phyloP scores from a whole-genome alignment of 1,140 invertebrate species.

The Laodelphax striatellus region DNA sequence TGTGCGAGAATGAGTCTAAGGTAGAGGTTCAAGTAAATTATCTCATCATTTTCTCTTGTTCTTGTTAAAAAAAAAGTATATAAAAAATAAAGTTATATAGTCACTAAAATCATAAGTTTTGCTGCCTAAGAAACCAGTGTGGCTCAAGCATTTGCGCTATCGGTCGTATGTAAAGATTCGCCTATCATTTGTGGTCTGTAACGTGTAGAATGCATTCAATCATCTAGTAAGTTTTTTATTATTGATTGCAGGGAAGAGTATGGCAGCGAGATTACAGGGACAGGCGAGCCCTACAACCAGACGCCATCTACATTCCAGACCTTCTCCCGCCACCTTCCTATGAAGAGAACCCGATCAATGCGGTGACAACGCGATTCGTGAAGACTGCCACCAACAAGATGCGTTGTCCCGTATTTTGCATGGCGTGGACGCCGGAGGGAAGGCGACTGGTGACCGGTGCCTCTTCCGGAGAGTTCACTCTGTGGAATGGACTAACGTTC shows the following conservation, averaged over 20 bases:
- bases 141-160: too few species aligned
- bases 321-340: conserved; percentile 80
- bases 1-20: too few species aligned
- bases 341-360: conserved; percentile 91
- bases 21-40: too few species aligned
- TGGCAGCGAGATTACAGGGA: conserved; percentile 91
- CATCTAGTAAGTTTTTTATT: neutral
- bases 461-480: conserved; percentile 96
- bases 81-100: too few species aligned
- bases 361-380: conserved; percentile 92
- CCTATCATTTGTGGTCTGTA: too few species aligned
- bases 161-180: too few species aligned
- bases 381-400: conserved; percentile 99
- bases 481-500: conserved; percentile 99
- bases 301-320: conserved; percentile 80
- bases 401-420: conserved; percentile 96
- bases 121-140: too few species aligned
- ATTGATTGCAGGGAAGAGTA: conserved; percentile 58
- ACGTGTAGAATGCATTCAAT: too few species aligned
- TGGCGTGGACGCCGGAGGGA: conserved; percentile 99
- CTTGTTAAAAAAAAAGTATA: too few species aligned
- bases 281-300: conserved; percentile 74
- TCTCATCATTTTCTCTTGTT: too few species aligned
- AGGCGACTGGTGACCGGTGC: conserved; percentile 94
- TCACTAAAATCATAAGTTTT: too few species aligned